These are phyloP conservation scores for Cydia amplana DNA, from an alignment of 1,140 invertebrate species.

Conservation along the genomic window DNA sequence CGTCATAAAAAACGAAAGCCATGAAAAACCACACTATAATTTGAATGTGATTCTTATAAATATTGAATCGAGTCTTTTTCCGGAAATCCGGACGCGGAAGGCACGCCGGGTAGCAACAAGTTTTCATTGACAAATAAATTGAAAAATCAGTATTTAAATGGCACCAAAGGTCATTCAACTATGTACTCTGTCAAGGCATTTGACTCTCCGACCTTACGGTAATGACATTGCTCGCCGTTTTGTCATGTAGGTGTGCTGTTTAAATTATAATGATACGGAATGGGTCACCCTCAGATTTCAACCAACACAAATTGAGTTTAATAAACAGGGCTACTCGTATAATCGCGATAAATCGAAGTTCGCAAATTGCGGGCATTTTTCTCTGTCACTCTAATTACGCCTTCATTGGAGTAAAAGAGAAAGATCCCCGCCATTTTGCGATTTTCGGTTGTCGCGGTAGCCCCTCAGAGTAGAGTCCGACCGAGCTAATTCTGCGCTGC, in stretches of 20 bases:
- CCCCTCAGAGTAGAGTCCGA: too few species aligned
- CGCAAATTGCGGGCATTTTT: too few species aligned
- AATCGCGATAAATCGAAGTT: too few species aligned
- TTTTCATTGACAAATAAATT: slow-evolving; percentile 8
- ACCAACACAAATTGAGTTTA: neutral
- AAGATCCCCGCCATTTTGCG: too few species aligned
- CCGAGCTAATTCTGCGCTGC: too few species aligned
- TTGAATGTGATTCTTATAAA: too few species aligned
- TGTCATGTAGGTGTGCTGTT: neutral
- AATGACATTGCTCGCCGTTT: slow-evolving; percentile 8
- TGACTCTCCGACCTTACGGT: slow-evolving; percentile 10
- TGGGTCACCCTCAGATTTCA: neutral
- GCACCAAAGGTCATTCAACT: neutral
- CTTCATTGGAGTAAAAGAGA: too few species aligned
- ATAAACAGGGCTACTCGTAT: too few species aligned
- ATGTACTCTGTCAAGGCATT: neutral
- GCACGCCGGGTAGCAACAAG: neutral
- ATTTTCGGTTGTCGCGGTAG: too few species aligned
- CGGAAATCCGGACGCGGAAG: slow-evolving; percentile 1
- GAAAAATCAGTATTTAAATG: neutral
- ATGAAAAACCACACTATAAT: too few species aligned
- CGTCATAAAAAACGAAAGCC: too few species aligned
- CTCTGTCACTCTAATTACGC: too few species aligned
- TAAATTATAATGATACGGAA: neutral
- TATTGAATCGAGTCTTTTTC: neutral